Evolutionary conservation across 2,113 vertebrate species (phyloP).

Genomic region (Laticauda colubrina): DNA sequence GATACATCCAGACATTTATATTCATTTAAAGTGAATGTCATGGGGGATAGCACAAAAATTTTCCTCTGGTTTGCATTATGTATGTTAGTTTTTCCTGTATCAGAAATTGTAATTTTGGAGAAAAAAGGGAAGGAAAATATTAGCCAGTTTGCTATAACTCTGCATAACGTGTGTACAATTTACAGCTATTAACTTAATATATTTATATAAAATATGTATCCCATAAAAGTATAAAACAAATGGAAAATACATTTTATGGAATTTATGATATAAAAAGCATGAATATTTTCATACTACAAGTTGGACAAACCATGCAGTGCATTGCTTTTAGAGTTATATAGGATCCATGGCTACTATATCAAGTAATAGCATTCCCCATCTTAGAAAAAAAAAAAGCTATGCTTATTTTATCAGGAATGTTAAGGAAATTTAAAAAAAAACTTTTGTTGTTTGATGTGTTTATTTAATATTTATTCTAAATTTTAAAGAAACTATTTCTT

Average conservation of each 20-base stretch:
- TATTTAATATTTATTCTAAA: background rate
- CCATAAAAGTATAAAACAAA: conserved; percentile 30
- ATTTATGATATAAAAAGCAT: background rate
- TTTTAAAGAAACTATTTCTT: background rate
- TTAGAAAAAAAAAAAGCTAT: background rate
- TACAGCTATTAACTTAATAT: conserved; percentile 55
- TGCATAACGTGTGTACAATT: conserved; percentile 52
- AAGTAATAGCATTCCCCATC: background rate
- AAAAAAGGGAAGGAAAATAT: conserved; percentile 46
- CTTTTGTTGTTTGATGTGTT: background rate
- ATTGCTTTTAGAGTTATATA: background rate
- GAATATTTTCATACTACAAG: background rate
- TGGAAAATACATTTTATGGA: background rate
- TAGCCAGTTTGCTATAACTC: conserved; percentile 37
- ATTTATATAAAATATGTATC: background rate
- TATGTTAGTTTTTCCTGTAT: conserved; percentile 48
- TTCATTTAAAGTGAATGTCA: conserved; percentile 68
- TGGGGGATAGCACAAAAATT: conserved; percentile 57
- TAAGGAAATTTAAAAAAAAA: background rate
- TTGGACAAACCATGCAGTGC: background rate
- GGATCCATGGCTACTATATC: background rate
- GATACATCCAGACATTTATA: conserved; percentile 70
- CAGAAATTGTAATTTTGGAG: conserved; percentile 56
- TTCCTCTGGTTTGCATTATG: conserved; percentile 48
- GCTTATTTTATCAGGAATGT: background rate